These are phyloP conservation scores for Germaria angustata DNA, from an alignment of 2,888 invertebrate genomes.

Conservation along the genomic window DNA sequence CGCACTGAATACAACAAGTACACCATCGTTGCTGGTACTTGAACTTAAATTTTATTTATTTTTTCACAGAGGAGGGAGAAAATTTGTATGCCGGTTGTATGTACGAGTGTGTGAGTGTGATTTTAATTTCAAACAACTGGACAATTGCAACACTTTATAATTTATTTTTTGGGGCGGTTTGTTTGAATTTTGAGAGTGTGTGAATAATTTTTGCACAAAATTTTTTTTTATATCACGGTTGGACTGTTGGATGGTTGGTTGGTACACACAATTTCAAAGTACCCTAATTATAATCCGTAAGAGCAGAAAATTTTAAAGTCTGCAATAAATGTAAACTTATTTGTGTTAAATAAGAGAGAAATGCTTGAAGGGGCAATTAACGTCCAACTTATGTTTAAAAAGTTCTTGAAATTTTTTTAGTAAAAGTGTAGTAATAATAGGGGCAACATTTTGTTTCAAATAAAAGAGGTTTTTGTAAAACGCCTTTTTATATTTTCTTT, in stretches of 20 bases:
- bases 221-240: neutral
- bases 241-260: neutral
- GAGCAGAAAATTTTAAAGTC: neutral
- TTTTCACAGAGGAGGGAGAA: neutral
- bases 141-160: conserved; percentile 52
- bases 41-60: neutral
- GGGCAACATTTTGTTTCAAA: neutral
- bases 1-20: conserved; percentile 32
- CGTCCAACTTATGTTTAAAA: neutral
- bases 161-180: conserved; percentile 29
- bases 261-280: neutral
- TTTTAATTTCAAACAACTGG: conserved; percentile 51
- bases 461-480: no score
- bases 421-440: neutral
- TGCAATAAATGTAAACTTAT: neutral
- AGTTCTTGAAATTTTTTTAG: no score
- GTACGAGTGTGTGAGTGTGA: neutral
- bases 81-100: neutral
- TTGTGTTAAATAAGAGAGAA: neutral
- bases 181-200: conserved; percentile 36
- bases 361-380: neutral
- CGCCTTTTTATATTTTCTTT: no score
- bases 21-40: conserved; percentile 21
- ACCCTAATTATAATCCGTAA: conserved; percentile 12
- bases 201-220: conserved; percentile 44